phyloP scores from a whole-genome alignment of 1,140 invertebrate species.

The Hylyphantes graminicola region DNA sequence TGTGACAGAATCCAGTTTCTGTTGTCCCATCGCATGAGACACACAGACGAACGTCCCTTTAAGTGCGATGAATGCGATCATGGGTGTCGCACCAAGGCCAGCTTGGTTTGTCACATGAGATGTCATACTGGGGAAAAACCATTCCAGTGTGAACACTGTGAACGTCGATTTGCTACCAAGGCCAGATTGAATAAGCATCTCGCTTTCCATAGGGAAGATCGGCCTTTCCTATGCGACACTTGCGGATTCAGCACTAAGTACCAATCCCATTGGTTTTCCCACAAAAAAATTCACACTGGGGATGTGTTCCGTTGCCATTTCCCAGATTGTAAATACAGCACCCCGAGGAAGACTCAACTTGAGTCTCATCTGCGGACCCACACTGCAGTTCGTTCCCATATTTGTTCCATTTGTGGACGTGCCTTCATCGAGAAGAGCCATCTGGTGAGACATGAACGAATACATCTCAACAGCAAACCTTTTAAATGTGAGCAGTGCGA shows the following conservation, averaged over 20 bases:
- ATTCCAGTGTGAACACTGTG: constrained; percentile 70
- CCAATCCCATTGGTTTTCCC: constrained; percentile 76
- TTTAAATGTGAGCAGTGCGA: constrained; percentile 75
- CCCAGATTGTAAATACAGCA: constrained; percentile 75
- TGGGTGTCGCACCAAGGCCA: constrained; percentile 69
- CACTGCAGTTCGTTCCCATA: constrained; percentile 74
- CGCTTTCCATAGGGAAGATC: constrained; percentile 71
- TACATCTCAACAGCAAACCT: constrained; percentile 75
- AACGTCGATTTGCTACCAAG: constrained; percentile 72
- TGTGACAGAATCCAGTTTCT: constrained; percentile 72
- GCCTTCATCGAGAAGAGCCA: constrained; percentile 78
- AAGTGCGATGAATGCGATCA: constrained; percentile 70
- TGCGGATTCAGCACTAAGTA: constrained; percentile 78
- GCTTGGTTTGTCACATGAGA: constrained; percentile 69
- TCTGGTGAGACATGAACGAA: constrained; percentile 75
- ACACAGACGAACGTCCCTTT: constrained; percentile 72
- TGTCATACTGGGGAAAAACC: constrained; percentile 69
- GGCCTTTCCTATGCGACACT: constrained; percentile 74
- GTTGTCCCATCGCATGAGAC: constrained; percentile 71
- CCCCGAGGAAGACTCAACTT: constrained; percentile 76
- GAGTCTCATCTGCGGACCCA: constrained; percentile 76
- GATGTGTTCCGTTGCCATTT: constrained; percentile 74
- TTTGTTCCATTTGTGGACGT: constrained; percentile 74
- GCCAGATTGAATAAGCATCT: constrained; percentile 74
- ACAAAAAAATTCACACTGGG: constrained; percentile 76